These are phyloP conservation scores for Mycalesis mineus DNA, from an alignment of 2,888 invertebrate species.

Conservation along the genomic window DNA sequence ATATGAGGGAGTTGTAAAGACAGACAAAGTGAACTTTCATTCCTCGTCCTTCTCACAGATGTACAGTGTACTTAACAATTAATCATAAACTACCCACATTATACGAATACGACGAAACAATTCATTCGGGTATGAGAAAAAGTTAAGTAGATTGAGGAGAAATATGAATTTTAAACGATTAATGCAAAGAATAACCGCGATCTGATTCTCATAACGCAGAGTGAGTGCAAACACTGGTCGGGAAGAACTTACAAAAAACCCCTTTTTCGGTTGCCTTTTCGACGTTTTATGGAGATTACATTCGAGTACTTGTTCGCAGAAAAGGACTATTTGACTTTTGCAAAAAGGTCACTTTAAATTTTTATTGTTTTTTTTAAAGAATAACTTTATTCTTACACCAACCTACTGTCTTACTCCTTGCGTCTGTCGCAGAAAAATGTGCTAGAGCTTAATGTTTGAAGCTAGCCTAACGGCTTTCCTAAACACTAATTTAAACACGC, in stretches of 20 bases:
- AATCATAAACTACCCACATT: background rate
- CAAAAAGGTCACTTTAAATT: background rate
- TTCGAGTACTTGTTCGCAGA: constrained; percentile 26
- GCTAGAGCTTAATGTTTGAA: too few relatives aligned
- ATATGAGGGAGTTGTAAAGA: too few relatives aligned
- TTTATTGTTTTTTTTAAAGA: too few relatives aligned
- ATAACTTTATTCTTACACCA: too few relatives aligned
- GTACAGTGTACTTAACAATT: background rate
- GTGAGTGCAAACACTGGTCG: constrained; percentile 50
- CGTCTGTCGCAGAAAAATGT: too few relatives aligned
- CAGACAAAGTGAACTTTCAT: too few relatives aligned
- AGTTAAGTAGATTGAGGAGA: constrained; percentile 34
- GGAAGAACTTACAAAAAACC: constrained; percentile 41
- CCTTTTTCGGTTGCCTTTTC: constrained; percentile 40
- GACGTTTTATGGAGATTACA: constrained; percentile 53
- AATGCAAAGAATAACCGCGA: constrained; percentile 61
- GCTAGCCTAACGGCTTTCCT: too few relatives aligned
- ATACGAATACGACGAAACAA: constrained; percentile 15
- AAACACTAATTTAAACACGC: too few relatives aligned
- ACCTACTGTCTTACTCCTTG: too few relatives aligned
- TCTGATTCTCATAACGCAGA: constrained; percentile 53
- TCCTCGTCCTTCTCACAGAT: too few relatives aligned
- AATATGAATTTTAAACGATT: constrained; percentile 72
- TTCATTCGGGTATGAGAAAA: constrained; percentile 9
- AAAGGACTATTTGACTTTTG: background rate